Percentiles rank a stretch among this genome's conserved stretches.
phyloP scores from a whole-genome alignment of 92 coral and sea anemone species.

The Porites rus region DNA sequence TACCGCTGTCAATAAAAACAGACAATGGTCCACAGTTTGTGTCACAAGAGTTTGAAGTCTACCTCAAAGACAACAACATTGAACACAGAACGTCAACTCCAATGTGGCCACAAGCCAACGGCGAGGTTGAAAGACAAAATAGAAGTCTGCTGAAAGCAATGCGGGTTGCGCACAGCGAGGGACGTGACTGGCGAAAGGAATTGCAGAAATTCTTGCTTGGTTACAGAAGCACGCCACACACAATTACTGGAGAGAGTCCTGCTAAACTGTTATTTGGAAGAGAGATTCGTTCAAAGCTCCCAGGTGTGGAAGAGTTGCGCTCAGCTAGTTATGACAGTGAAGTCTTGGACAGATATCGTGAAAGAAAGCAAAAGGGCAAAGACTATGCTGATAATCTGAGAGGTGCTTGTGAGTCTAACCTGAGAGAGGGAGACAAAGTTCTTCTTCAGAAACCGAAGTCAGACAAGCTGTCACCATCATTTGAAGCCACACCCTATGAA shows the following conservation, averaged over 20 bases:
- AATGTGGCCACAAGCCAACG: no score
- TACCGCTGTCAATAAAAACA: no score
- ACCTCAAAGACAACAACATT: no score
- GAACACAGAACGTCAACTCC: background rate
- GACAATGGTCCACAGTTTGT: no score
- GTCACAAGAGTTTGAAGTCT: no score
- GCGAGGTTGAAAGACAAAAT: conserved; percentile 55
- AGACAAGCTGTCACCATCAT: conserved; percentile 9
- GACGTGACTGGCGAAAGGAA: conserved; percentile 30
- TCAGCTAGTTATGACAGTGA: conserved; percentile 11
- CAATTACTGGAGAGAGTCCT: conserved; percentile 28
- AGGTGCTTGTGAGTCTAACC: conserved; percentile 17
- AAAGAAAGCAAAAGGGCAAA: conserved; percentile 29
- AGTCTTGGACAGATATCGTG: conserved; percentile 21
- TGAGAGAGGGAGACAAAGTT: conserved; percentile 31
- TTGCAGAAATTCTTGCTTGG: conserved; percentile 15
- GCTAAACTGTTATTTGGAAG: conserved; percentile 31
- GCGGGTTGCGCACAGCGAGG: conserved; percentile 48
- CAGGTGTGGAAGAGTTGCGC: background rate
- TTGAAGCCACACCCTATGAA: conserved; percentile 31
- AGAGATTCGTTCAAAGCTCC: conserved; percentile 17
- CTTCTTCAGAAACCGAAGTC: conserved; percentile 8
- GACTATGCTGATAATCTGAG: conserved; percentile 12
- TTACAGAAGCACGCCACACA: conserved; percentile 46
- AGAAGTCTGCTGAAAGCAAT: conserved; percentile 52